These are phyloP conservation scores for Ptychoptera albimana DNA, from an alignment of 2,888 invertebrate genomes.

Conservation along the genomic window DNA sequence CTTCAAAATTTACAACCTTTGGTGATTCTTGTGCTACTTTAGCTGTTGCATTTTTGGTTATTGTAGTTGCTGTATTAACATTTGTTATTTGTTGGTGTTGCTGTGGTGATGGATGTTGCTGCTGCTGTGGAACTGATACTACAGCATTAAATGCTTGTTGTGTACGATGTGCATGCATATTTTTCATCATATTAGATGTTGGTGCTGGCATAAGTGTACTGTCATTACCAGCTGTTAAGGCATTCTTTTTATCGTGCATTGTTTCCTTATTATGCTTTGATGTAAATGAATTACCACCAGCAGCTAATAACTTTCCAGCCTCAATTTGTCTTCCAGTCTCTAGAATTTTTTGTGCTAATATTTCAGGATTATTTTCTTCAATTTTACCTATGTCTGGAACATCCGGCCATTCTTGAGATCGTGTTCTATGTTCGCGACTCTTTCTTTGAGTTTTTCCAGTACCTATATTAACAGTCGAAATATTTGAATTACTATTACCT, in stretches of 20 bases:
- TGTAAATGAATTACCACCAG: conserved; percentile 14
- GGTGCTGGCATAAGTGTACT: conserved; percentile 30
- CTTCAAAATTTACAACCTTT: conserved; percentile 74
- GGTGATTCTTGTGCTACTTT: conserved; percentile 47
- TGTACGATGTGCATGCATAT: conserved; percentile 1
- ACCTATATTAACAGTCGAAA: not conserved
- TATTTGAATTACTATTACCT: no score
- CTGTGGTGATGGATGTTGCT: conserved; percentile 7
- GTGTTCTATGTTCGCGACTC: conserved; percentile 53
- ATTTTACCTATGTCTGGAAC: conserved; percentile 81
- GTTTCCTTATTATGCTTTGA: conserved; percentile 31
- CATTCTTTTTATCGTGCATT: conserved; percentile 28
- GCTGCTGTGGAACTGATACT: conserved; percentile 11
- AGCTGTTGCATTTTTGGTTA: conserved; percentile 7
- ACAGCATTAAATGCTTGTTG: not conserved
- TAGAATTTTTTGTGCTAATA: conserved; percentile 75
- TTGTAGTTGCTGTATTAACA: no score
- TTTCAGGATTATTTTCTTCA: conserved; percentile 81
- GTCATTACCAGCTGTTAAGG: conserved; percentile 17
- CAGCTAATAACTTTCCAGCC: conserved; percentile 46
- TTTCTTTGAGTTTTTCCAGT: conserved; percentile 38
- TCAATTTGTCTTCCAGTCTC: conserved; percentile 83
- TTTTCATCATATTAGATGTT: conserved; percentile 8
- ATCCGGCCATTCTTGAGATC: conserved; percentile 84
- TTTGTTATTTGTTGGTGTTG: not conserved